These are phyloP conservation scores for Lonchura striata DNA, from an alignment of 2,113 vertebrate species.

Conservation along the genomic window DNA sequence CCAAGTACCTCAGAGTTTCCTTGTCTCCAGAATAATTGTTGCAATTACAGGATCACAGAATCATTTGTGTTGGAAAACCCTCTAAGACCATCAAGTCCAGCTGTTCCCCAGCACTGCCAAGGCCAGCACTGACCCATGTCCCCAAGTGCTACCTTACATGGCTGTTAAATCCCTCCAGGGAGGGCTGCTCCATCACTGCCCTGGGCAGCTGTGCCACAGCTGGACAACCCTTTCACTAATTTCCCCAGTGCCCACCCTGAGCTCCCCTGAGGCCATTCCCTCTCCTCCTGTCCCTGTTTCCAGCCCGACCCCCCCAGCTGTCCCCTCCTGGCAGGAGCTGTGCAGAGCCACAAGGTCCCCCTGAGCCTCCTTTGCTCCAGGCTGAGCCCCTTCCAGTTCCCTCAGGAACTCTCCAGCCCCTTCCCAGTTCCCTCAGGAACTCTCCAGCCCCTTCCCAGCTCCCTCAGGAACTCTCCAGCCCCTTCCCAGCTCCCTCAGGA, in stretches of 20 bases:
- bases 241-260: rapidly evolving
- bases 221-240: not conserved
- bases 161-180: not conserved
- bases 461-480: not conserved
- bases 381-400: not conserved
- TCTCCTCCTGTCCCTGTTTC: not conserved
- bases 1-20: not conserved
- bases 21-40: not conserved
- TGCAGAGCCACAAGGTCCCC: not conserved
- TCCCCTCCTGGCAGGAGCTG: not conserved
- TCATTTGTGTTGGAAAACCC: not conserved
- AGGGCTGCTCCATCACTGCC: not conserved
- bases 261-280: not conserved
- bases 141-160: not conserved
- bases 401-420: not conserved
- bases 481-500: not conserved
- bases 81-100: rapidly evolving
- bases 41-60: not conserved
- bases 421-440: not conserved
- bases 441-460: not conserved
- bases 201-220: not conserved
- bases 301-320: not conserved
- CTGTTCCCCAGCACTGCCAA: not conserved
- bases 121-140: not conserved
- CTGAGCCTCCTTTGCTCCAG: not conserved